Percentiles rank a stretch among this genome's conserved stretches.
Evolutionary conservation across 1,140 invertebrate genomes (phyloP).

Genomic region (Goniozus legneri): DNA sequence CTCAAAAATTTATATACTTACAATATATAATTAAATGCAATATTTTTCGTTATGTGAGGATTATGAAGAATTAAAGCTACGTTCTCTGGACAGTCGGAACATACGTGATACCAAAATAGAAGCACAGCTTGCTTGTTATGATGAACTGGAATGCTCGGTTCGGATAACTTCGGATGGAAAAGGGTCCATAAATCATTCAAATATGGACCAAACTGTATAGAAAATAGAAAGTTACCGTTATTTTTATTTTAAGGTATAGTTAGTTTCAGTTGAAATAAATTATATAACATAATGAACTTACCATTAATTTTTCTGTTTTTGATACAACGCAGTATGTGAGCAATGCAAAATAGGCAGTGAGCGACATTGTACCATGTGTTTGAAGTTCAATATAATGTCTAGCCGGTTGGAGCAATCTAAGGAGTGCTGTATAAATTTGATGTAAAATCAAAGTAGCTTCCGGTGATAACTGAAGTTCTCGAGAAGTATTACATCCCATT

Average conservation of each 20-base stretch:
- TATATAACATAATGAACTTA: conserved; percentile 47
- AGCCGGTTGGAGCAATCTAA: conserved; percentile 75
- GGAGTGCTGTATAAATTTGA: conserved; percentile 77
- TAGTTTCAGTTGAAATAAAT: not conserved
- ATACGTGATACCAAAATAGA: conserved; percentile 90
- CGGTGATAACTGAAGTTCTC: conserved; percentile 56
- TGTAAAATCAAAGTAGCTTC: conserved; percentile 80
- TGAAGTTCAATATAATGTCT: conserved; percentile 81
- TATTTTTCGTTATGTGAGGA: conserved; percentile 83
- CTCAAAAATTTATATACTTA: conserved; percentile 56
- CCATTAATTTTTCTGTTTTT: conserved; percentile 88
- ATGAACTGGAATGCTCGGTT: conserved; percentile 90
- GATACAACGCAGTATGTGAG: conserved; percentile 87
- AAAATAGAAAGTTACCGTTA: conserved; percentile 5
- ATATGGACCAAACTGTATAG: conserved; percentile 76
- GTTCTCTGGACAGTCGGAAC: conserved; percentile 88
- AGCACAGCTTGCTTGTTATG: conserved; percentile 92
- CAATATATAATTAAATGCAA: conserved; percentile 96
- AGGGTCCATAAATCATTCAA: conserved; percentile 89
- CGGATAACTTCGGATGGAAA: conserved; percentile 91
- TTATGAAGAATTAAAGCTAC: conserved; percentile 82
- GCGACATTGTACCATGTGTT: conserved; percentile 83
- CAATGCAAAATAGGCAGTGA: conserved; percentile 87
- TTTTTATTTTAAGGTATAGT: not conserved
- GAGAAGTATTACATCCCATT: conserved; percentile 42